Percentiles rank a stretch among this genome's conserved stretches.
Conservation (phyloP, 1,140 invertebrate species). For the Cyphomyrmex costatus region DNA sequence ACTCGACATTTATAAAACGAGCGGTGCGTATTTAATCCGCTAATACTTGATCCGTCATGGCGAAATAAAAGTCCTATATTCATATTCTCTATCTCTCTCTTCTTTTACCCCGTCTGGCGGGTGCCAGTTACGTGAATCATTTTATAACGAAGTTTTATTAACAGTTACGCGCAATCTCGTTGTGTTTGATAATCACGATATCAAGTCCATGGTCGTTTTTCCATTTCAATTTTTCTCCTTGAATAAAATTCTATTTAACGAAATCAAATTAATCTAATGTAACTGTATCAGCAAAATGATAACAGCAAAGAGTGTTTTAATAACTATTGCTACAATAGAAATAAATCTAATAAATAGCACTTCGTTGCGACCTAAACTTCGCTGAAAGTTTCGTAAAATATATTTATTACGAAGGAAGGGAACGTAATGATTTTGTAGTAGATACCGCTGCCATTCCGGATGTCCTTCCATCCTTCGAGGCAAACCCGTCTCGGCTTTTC, state of each 20-base stretch:
- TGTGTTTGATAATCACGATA: background rate
- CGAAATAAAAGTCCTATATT: background rate
- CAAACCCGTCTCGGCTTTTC: conserved; percentile 38
- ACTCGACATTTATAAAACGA: conserved; percentile 54
- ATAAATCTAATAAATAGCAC: conserved; percentile 68
- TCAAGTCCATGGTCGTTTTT: too few species aligned
- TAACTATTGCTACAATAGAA: conserved; percentile 45
- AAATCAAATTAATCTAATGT: background rate
- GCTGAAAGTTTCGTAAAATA: conserved; percentile 57
- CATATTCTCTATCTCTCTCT: background rate
- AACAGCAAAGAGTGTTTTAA: conserved; percentile 24
- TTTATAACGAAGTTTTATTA: conserved; percentile 14
- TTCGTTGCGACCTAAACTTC: conserved; percentile 33
- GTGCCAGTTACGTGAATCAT: conserved; percentile 11
- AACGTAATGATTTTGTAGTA: conserved; percentile 66
- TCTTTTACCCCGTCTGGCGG: background rate
- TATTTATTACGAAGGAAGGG: conserved; percentile 22
- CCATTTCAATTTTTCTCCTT: too few species aligned
- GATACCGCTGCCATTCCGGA: conserved; percentile 14
- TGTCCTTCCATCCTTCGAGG: conserved; percentile 6
- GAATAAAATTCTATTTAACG: conserved; percentile 3
- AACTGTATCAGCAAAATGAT: background rate
- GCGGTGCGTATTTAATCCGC: conserved; percentile 3
- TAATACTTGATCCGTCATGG: conserved; percentile 16
- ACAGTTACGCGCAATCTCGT: background rate